Percentiles rank a stretch among this genome's conserved stretches.
Evolutionary conservation across 2,113 vertebrate genomes (phyloP).

Genomic region (Okapia johnstoni): DNA sequence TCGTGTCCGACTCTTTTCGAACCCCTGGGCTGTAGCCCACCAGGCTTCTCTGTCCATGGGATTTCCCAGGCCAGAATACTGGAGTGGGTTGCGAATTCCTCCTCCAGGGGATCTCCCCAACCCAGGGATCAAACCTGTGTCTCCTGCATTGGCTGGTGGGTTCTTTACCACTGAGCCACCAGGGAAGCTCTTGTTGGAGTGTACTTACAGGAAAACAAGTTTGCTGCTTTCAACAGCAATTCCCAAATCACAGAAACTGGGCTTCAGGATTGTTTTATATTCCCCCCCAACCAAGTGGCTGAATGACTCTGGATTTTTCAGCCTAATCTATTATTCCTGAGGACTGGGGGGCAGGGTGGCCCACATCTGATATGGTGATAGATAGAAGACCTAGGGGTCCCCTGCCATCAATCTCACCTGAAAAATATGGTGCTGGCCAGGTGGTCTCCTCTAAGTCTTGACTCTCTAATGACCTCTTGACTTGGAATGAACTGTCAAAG

Average conservation of each 20-base stretch:
- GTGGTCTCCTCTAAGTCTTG: not conserved
- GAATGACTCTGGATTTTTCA: constrained; percentile 44
- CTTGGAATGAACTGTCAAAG: not conserved
- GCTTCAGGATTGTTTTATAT: constrained; percentile 13
- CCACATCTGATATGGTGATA: not conserved
- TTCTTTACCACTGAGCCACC: not conserved
- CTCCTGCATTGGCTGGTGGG: not conserved
- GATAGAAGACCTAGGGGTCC: not conserved
- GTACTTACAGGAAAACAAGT: constrained; percentile 51
- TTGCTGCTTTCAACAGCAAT: constrained; percentile 60
- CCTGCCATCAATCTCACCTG: not conserved
- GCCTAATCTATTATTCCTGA: not conserved
- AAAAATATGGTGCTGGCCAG: not conserved
- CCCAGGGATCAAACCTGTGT: not conserved
- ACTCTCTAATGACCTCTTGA: not conserved
- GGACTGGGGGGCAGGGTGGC: not conserved
- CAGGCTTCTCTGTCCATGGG: not conserved
- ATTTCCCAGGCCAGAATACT: not conserved
- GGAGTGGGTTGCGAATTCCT: not conserved
- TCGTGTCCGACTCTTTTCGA: not conserved
- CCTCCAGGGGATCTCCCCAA: not conserved
- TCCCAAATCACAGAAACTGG: constrained; percentile 55
- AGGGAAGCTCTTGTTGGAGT: constrained; percentile 24
- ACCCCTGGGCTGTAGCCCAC: not conserved
- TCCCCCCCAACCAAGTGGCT: constrained; percentile 41